Conservation (phyloP, 2,797 vertebrate genomes). For the Amphiprion clarkii region DNA sequence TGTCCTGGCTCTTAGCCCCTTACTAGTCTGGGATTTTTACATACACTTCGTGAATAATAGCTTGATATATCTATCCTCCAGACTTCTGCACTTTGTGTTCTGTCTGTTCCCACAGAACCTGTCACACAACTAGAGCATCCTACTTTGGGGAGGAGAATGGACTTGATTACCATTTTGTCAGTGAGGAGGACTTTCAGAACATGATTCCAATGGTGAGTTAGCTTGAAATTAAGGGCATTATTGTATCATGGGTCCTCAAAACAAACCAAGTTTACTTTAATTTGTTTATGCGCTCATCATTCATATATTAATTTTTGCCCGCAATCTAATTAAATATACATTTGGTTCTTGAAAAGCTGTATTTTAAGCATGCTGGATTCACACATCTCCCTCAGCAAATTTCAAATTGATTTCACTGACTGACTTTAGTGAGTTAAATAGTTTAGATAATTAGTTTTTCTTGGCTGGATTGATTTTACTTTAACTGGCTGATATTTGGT, state of each 20-base stretch:
- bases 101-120: constrained; percentile 81
- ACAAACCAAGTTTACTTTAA: constrained; percentile 7
- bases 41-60: constrained; percentile 30
- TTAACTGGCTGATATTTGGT: constrained; percentile 37
- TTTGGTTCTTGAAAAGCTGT: background rate
- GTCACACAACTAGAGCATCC: constrained; percentile 92
- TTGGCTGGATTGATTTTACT: constrained; percentile 49
- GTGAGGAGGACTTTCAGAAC: constrained; percentile 88
- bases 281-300: background rate
- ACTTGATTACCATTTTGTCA: constrained; percentile 93
- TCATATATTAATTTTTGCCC: background rate
- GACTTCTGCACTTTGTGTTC: background rate
- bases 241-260: background rate
- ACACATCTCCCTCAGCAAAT: constrained; percentile 18
- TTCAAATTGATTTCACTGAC: constrained; percentile 40
- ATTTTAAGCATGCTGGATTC: constrained; percentile 8
- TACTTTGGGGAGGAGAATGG: constrained; percentile 92
- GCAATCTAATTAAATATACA: constrained; percentile 25
- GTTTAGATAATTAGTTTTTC: constrained; percentile 54
- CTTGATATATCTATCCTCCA: constrained; percentile 1
- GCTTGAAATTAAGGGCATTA: background rate
- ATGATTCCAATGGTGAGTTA: constrained; percentile 87
- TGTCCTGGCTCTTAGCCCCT: background rate
- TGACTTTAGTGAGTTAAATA: constrained; percentile 42
- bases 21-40: constrained; percentile 19